Conservation (phyloP, 1,140 invertebrate genomes). For the Cylas formicarius region DNA sequence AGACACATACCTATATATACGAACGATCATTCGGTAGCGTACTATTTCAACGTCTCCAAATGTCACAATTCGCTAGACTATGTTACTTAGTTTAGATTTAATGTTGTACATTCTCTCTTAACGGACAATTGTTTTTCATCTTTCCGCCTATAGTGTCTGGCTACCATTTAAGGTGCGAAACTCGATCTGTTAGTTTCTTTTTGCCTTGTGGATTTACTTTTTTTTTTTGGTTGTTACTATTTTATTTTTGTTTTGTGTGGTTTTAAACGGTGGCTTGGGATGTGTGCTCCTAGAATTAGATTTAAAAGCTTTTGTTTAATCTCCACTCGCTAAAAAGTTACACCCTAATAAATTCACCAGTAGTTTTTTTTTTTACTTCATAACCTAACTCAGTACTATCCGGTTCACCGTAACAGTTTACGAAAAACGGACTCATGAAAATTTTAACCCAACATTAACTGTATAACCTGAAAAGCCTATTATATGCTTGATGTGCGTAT, state of each 20-base stretch:
- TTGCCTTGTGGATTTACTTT: slow-evolving; percentile 30
- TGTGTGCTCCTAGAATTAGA: slow-evolving; percentile 31
- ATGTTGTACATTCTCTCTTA: no score
- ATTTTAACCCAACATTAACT: no score
- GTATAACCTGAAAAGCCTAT: no score
- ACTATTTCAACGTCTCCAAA: no score
- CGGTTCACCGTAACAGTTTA: neutral
- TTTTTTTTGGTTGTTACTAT: slow-evolving; percentile 17
- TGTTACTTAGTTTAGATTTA: no score
- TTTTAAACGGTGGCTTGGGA: slow-evolving; percentile 35
- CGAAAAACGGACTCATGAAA: no score
- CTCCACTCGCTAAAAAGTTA: slow-evolving; percentile 16
- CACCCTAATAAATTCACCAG: slow-evolving; percentile 19
- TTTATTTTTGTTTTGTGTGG: slow-evolving; percentile 24
- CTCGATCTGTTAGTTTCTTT: slow-evolving; percentile 26
- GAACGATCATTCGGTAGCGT: no score
- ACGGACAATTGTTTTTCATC: no score
- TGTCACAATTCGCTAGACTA: no score
- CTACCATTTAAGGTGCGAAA: slow-evolving; percentile 11
- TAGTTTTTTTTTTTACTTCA: slow-evolving; percentile 12
- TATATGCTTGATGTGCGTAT: no score
- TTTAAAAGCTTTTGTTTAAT: slow-evolving; percentile 20
- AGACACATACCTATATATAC: no score
- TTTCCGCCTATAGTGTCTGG: slow-evolving; percentile 9
- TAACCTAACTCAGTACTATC: neutral